A percentile compares a stretch with the other conserved stretches of the same genome.
These are phyloP conservation scores for Formica aserva DNA, from an alignment of 2,888 invertebrate species.

Conservation along the genomic window DNA sequence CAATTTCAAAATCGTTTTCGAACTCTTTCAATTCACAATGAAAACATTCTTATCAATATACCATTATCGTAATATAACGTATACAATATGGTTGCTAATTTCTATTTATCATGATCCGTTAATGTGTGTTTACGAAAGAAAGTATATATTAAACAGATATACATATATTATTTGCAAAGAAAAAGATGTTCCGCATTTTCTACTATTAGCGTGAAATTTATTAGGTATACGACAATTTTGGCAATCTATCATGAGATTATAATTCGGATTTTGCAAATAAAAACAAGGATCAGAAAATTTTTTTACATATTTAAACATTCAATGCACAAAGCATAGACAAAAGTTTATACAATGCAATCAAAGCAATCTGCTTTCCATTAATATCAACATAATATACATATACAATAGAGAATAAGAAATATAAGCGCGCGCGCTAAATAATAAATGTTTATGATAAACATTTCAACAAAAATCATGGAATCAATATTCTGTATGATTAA, in stretches of 20 bases:
- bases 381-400: not conserved
- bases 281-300: not conserved
- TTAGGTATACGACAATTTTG: constrained; percentile 1
- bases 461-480: not conserved
- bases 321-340: not conserved
- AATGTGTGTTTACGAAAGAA: not conserved
- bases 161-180: not conserved
- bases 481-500: not conserved
- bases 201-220: constrained; percentile 19
- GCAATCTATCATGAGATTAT: not conserved
- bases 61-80: constrained; percentile 1
- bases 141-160: not conserved
- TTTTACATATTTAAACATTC: constrained; percentile 3
- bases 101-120: constrained; percentile 10
- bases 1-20: constrained; percentile 3
- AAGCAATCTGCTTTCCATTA: not conserved
- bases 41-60: constrained; percentile 1
- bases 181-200: constrained; percentile 19
- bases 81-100: constrained; percentile 7
- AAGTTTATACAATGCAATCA: not conserved
- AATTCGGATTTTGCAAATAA: not conserved
- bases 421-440: not conserved
- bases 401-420: not conserved
- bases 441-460: not conserved
- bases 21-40: not conserved